phyloP scores from a whole-genome alignment of 2,113 vertebrate genomes.

The Mesitornis unicolor region DNA sequence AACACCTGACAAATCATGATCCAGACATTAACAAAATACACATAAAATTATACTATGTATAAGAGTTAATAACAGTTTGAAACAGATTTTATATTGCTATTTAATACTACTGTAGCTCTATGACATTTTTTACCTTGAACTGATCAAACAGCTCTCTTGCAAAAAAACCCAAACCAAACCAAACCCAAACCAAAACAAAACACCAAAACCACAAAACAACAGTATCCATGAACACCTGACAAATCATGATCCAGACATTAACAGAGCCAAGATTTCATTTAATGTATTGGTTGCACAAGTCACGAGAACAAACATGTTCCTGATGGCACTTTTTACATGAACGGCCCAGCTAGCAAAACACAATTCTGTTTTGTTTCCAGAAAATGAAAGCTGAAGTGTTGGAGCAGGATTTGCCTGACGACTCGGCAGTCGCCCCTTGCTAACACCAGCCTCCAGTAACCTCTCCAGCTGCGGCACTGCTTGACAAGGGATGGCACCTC shows the following conservation, averaged over 20 bases:
- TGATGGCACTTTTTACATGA: neutral
- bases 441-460: neutral
- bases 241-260: neutral
- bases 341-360: neutral
- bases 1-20: no score
- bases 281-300: neutral
- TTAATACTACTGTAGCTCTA: neutral
- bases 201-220: no score
- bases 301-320: neutral
- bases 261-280: neutral
- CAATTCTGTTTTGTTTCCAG: neutral
- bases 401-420: neutral
- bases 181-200: no score
- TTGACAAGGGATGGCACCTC: neutral
- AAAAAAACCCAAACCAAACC: no score
- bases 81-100: neutral
- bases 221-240: neutral
- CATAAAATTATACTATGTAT: accelerated
- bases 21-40: no score
- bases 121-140: neutral
- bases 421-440: neutral
- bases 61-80: neutral
- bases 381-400: neutral
- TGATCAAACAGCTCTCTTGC: neutral
- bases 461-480: neutral